A percentile compares a stretch with the other conserved stretches of the same genome.
Conservation (phyloP, 2,797 vertebrate genomes). For the Macroramphosus scolopax region DNA sequence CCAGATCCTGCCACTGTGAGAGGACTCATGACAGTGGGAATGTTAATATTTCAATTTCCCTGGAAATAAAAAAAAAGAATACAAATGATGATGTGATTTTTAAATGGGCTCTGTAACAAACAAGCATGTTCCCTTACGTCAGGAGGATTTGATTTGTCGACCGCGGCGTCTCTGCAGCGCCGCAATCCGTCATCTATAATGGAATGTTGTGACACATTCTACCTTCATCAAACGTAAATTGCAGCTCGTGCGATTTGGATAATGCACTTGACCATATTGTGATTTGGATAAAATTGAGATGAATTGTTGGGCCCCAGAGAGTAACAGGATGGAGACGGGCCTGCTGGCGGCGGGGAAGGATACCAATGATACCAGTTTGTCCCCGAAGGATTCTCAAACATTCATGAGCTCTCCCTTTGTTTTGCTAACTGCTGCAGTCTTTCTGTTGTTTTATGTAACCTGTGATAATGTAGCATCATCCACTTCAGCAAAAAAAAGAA, state of each 20-base stretch:
- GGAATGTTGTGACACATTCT: background rate
- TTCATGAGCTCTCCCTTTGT: conserved; percentile 43
- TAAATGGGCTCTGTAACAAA: too few relatives aligned
- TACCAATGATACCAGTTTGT: too few relatives aligned
- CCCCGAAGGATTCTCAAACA: conserved; percentile 23
- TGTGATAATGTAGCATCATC: conserved; percentile 57
- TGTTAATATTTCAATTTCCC: too few relatives aligned
- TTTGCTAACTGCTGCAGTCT: conserved; percentile 68
- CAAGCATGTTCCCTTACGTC: too few relatives aligned
- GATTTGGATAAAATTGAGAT: background rate
- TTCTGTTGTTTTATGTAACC: conserved; percentile 72
- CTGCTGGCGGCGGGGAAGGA: too few relatives aligned
- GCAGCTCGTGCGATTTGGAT: background rate
- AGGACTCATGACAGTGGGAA: too few relatives aligned
- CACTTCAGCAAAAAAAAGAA: conserved; percentile 64
- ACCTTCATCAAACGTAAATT: background rate
- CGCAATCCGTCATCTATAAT: too few relatives aligned
- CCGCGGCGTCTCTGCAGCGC: background rate
- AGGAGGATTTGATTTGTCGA: background rate
- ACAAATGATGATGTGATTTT: too few relatives aligned
- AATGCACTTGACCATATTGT: background rate
- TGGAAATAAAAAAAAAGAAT: too few relatives aligned
- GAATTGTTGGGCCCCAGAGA: background rate
- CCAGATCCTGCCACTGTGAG: too few relatives aligned
- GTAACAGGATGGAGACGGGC: conserved; percentile 3